These are phyloP conservation scores for Brassicogethes aeneus DNA, from an alignment of 2,888 invertebrate genomes.

Conservation along the genomic window DNA sequence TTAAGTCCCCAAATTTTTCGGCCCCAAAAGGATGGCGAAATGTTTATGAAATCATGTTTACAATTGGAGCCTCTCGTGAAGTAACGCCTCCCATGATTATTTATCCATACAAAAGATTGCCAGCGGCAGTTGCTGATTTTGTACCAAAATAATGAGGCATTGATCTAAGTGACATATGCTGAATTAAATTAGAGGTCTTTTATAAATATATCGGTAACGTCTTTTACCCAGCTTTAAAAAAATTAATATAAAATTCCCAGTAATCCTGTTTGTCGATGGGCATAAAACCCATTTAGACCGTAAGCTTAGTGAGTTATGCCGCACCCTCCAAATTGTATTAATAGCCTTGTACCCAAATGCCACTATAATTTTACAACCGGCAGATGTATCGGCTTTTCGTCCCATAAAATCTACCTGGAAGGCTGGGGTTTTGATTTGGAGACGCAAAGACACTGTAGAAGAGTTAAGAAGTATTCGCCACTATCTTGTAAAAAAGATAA, in stretches of 20 bases:
- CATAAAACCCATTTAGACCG: slow-evolving; percentile 19
- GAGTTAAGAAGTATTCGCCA: slow-evolving; percentile 21
- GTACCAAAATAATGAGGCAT: slow-evolving; percentile 23
- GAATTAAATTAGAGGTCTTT: slow-evolving; percentile 23
- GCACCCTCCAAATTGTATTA: slow-evolving; percentile 22
- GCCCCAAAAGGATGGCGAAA: background rate
- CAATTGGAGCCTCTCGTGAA: background rate
- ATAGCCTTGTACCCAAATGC: slow-evolving; percentile 25
- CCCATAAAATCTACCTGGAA: slow-evolving; percentile 22
- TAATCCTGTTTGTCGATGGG: slow-evolving; percentile 19
- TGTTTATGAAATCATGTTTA: background rate
- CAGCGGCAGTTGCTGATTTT: background rate
- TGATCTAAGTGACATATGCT: slow-evolving; percentile 18
- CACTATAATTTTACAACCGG: slow-evolving; percentile 23
- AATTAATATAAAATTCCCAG: too few relatives aligned
- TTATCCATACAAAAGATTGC: background rate
- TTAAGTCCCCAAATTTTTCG: background rate
- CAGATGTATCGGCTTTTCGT: slow-evolving; percentile 23
- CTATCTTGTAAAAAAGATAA: too few relatives aligned
- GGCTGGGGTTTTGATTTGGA: slow-evolving; percentile 17
- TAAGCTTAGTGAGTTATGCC: slow-evolving; percentile 20
- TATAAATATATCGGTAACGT: slow-evolving; percentile 22
- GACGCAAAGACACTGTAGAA: slow-evolving; percentile 17
- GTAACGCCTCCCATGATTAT: background rate
- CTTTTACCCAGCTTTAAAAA: slow-evolving; percentile 10